Evolutionary conservation across 2,888 invertebrate species (phyloP), one percentile per base, ranked within the genome.

Genomic region (Diplolepis rosae): DNA sequence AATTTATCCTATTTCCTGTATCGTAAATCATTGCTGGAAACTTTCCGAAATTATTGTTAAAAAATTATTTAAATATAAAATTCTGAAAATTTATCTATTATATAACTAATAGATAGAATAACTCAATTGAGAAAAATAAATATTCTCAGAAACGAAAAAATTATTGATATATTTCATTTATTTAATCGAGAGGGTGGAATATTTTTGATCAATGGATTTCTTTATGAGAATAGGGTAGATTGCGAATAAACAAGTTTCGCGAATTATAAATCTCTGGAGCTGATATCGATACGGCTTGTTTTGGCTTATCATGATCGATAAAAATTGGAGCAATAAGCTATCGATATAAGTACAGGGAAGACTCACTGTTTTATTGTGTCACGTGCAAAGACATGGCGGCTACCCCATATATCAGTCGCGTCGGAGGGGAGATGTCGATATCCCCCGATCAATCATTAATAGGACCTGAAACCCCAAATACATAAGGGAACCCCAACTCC

Each of bases 391-490:
- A 80, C 83, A 82, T 76, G 81, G 81, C 79, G 79, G 77, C 79
- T 78, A 77, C 79, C 82, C 82, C 83, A 87, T 87, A 87, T 86
- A 87, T 88, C 88, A 87, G 88, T 84, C 80, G 85, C 83, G 83
- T 85, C 85, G 81, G 85, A 85, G 84, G 88, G 85, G 87, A 83
- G 86, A 87, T 83, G 86, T 88, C 88, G 85, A 88, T 88, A 88
- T 88, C 87, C 86, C 83, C 82, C 87, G 84, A 88, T 88, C 88
- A 88, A 88, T 88, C 88, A 88, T 88, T 88, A 88, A 88, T 88
- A 88, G 88, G 87, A 84, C 84, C 85, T 83, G 83, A 86, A 87
- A 87, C 87, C 88, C 87, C 86, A 85, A 86, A 88, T 83, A 87
- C 82, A 82, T 85, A 84, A 85, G 81, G 77, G 79, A 75, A 72